Conservation (phyloP, 2,113 vertebrate genomes). For the Semicossyphus pulcher region DNA sequence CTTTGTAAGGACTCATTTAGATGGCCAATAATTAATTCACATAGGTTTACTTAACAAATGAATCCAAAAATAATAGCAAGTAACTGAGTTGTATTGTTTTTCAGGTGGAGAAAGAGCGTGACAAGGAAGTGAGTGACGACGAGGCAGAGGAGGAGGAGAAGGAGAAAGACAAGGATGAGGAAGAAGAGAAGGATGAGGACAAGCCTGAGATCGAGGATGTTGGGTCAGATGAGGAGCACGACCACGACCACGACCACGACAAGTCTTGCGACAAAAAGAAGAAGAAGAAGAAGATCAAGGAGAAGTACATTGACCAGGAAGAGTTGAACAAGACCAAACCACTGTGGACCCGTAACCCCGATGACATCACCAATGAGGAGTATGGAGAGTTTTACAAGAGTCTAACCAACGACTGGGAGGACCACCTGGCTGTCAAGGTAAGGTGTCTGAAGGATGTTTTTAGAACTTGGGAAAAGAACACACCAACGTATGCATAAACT, state of each 20-base stretch:
- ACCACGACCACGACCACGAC: constrained; percentile 76
- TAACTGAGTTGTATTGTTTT: not conserved
- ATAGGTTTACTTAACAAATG: too few relatives aligned
- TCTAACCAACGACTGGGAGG: constrained; percentile 89
- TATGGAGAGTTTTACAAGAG: constrained; percentile 98
- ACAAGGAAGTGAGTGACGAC: constrained; percentile 95
- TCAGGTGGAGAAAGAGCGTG: constrained; percentile 93
- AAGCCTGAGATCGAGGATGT: constrained; percentile 87
- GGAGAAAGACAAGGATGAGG: constrained; percentile 77
- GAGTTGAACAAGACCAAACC: constrained; percentile 88
- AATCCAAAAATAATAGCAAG: not conserved
- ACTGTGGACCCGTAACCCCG: constrained; percentile 95
- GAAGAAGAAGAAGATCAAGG: constrained; percentile 89
- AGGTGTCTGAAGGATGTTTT: not conserved
- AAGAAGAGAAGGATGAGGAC: constrained; percentile 78
- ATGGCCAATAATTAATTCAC: not conserved
- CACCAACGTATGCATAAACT: too few relatives aligned
- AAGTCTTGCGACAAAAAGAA: constrained; percentile 81
- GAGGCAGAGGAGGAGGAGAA: constrained; percentile 89
- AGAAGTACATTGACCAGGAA: constrained; percentile 87
- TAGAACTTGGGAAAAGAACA: too few relatives aligned
- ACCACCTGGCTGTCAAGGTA: constrained; percentile 88
- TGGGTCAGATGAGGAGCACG: constrained; percentile 85
- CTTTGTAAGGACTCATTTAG: constrained; percentile 79
- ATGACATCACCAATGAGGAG: constrained; percentile 95